Base-by-base conservation (phyloP, 2,113 vertebrate genomes). In the Andinoacara biseriatus region DNA sequence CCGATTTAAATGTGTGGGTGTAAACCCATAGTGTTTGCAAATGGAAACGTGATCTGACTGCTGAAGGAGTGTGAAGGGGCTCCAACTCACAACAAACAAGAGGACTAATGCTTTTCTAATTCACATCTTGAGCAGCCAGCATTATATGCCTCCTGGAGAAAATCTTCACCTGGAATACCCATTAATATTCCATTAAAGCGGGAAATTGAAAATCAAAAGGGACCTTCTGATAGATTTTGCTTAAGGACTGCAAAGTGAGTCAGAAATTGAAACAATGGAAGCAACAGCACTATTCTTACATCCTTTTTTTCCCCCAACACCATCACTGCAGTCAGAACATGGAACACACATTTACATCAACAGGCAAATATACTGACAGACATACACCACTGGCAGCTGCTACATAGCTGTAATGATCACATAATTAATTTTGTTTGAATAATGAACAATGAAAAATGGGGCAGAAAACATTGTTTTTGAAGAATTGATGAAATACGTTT, bases 21-120 rank as follows among this genome's bases (percentile, higher is more conserved):
- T 77, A 63, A 77, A 67, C 31, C 31, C 33, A 26, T 43, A 62
- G 49, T 54, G 49, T 52, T 52, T 78, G 38, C 80, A 58, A 26
- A 56, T 22, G 33, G 58, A 81, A 81, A 65, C 20, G 20, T 87
- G 82, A 74, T 54, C 20, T 43, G 82, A 54, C 74, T 81, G 17
- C 58, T 81, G 63, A 74, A 54, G 10, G 22, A 26, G 57, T 3
- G 15, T 31, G 29, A 52, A 24, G 35, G 10, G 74, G 29, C 14
- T 59, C 58, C 58, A 58, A 72, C 26, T 60, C 2, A 1, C n/a
- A 14, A 63, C 61, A 67, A 79, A 69, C 31, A 56, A 58, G 14
- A 18, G 10, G 3, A 29, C 57, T 58, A 59, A 52, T 78, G 74
- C 17, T 78, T 74, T 58, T 35, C 10, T 69, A 35, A 26, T 40